phyloP scores from a whole-genome alignment of 2,888 invertebrate species.

The Fissipunctia ypsillon region DNA sequence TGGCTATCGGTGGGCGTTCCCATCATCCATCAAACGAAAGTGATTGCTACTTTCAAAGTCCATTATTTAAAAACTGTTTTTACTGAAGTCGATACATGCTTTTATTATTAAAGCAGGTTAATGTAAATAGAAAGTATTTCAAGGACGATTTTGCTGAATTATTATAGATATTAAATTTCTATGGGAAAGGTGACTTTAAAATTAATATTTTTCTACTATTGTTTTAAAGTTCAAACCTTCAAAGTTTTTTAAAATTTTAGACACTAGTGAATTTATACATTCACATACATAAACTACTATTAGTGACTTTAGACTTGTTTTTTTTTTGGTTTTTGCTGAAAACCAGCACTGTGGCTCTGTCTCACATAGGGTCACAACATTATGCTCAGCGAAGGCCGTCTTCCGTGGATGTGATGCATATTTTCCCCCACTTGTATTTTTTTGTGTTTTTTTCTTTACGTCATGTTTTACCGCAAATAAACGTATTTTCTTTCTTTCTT shows the following conservation, averaged over 20 bases:
- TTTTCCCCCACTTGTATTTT: too few relatives aligned
- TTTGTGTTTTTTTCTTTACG: too few relatives aligned
- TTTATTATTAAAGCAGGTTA: constrained; percentile 35
- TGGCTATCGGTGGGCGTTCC: constrained; percentile 22
- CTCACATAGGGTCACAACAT: too few relatives aligned
- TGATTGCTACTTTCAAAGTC: constrained; percentile 57
- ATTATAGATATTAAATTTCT: not conserved
- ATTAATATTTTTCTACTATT: not conserved
- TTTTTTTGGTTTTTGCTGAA: too few relatives aligned
- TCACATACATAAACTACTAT: too few relatives aligned
- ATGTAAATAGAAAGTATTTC: not conserved
- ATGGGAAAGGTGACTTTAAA: not conserved
- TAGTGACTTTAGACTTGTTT: too few relatives aligned
- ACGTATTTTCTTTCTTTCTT: not conserved
- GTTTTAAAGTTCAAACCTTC: not conserved
- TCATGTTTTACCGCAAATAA: too few relatives aligned
- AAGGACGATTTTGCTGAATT: not conserved
- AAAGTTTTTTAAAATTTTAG: too few relatives aligned
- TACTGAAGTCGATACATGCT: constrained; percentile 21
- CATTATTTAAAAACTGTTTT: constrained; percentile 45
- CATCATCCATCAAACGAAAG: constrained; percentile 45
- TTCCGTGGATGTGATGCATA: too few relatives aligned
- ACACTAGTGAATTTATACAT: too few relatives aligned
- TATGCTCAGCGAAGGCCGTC: too few relatives aligned
- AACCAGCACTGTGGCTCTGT: too few relatives aligned